Evolutionary conservation across 2,797 vertebrate genomes (phyloP), one percentile per base, ranked within the genome.

Genomic region (Loriculus beryllinus): DNA sequence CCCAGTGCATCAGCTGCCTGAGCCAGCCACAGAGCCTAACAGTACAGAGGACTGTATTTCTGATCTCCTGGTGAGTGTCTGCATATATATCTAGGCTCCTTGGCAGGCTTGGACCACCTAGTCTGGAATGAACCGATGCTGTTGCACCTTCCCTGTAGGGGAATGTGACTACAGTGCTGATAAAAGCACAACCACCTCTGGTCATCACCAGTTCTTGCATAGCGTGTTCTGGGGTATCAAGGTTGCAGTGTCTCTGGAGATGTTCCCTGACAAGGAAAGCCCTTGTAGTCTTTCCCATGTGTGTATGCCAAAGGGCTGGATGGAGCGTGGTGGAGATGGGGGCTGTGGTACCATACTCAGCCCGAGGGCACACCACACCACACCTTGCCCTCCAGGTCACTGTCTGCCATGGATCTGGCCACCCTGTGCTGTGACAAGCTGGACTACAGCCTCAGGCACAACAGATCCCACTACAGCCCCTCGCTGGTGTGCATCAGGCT

Each of bases 301-400:
- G 47, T 0, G 0, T 62, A 7, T 60, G 69, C 39, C 57, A 5
- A 33, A 1, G 2, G 40, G 82, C 65, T 42, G 82, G 47, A 42
- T 49, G 57, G 40, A 51, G n/a, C 0, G 0, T n/a, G 43, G 20
- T 70, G 68, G 45, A 45, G 35, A 9, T 9, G 29, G 64, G n/a
- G 35, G 21, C 74, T 47, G 54, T 26, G 12, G 37, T 2, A 49
- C 2, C 0, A 0, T 48, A 59, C 49, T 75, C 47, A 60, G 43
- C 62, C 33, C 39, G 4, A 48, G 40, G 28, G 3, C 33, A 20
- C 22, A 21, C 10, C 40, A 25, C 26, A 14, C 13, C 31, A 39
- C 82, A 39, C 22, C 42, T 70, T 42, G 51, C 29, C n/a, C 48
- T 84, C 52, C 47, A 26, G 29, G 45, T 15, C 0, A 0, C n/a